phyloP scores from a whole-genome alignment of 2,113 vertebrate species.

The Pygoscelis antarcticus region DNA sequence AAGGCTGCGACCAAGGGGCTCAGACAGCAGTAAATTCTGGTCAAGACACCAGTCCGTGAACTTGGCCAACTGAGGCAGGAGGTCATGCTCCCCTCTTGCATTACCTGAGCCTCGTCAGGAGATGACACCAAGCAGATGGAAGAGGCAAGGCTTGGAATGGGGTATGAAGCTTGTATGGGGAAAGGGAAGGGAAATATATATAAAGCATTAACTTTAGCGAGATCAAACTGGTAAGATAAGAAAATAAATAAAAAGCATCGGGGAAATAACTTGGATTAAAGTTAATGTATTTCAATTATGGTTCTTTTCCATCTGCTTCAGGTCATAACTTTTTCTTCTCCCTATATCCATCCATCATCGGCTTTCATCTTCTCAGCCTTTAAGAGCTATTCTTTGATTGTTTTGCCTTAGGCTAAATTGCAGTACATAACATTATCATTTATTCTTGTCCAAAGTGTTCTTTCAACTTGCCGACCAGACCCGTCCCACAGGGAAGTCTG shows the following conservation, averaged over 20 bases:
- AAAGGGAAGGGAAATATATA: not conserved
- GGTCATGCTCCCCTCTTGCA: not conserved
- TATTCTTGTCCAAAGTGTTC: not conserved
- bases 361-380: not conserved
- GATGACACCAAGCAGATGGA: not conserved
- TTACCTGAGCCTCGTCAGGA: not conserved
- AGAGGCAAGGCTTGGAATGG: not conserved
- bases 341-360: not conserved
- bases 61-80: not conserved
- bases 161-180: not conserved
- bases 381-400: not conserved
- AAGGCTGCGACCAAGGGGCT: not conserved
- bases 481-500: no score
- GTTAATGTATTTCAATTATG: not conserved
- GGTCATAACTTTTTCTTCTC: not conserved
- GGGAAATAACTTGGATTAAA: not conserved
- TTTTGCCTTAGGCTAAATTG: not conserved
- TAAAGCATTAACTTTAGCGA: not conserved
- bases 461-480: not conserved
- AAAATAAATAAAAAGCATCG: not conserved
- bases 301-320: not conserved
- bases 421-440: not conserved
- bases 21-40: not conserved
- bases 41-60: not conserved
- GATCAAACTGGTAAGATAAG: not conserved